phyloP scores from a whole-genome alignment of 2,113 vertebrate species.

The Mobula birostris region DNA sequence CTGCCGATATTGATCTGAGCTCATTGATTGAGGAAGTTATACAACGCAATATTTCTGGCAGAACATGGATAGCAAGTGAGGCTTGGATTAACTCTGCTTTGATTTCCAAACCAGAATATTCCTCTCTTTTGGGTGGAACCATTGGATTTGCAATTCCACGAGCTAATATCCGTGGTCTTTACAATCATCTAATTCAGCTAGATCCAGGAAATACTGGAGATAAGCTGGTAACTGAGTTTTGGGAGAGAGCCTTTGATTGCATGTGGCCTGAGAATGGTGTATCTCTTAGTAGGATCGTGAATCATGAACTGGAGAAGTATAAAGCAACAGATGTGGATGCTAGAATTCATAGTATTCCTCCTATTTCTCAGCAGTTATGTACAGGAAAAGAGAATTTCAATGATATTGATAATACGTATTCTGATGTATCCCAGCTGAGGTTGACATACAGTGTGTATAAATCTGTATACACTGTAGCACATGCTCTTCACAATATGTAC shows the following conservation, averaged over 20 bases:
- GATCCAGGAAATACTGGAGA: constrained; percentile 56
- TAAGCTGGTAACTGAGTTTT: constrained; percentile 67
- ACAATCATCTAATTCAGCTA: constrained; percentile 56
- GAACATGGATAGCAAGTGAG: constrained; percentile 73
- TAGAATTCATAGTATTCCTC: constrained; percentile 37
- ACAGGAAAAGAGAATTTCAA: constrained; percentile 58
- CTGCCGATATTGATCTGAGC: constrained; percentile 70
- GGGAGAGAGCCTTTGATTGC: constrained; percentile 72
- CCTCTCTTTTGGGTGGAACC: constrained; percentile 60
- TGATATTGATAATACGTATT: constrained; percentile 63
- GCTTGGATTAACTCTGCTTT: constrained; percentile 73
- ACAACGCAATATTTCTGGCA: constrained; percentile 62
- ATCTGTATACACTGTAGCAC: constrained; percentile 67
- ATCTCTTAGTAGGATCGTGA: constrained; percentile 41
- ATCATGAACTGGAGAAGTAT: constrained; percentile 39
- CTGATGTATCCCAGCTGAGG: constrained; percentile 69
- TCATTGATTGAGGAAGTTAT: constrained; percentile 62
- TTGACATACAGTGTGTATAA: constrained; percentile 75
- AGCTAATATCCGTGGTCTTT: constrained; percentile 60
- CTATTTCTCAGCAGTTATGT: constrained; percentile 53
- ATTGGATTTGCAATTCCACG: constrained; percentile 67
- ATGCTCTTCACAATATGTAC: constrained; percentile 63
- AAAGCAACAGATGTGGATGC: constrained; percentile 43
- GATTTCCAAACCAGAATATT: constrained; percentile 59
- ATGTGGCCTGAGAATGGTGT: constrained; percentile 51